Evolutionary conservation across 2,797 vertebrate species (phyloP).

Genomic region (Myotis myotis): DNA sequence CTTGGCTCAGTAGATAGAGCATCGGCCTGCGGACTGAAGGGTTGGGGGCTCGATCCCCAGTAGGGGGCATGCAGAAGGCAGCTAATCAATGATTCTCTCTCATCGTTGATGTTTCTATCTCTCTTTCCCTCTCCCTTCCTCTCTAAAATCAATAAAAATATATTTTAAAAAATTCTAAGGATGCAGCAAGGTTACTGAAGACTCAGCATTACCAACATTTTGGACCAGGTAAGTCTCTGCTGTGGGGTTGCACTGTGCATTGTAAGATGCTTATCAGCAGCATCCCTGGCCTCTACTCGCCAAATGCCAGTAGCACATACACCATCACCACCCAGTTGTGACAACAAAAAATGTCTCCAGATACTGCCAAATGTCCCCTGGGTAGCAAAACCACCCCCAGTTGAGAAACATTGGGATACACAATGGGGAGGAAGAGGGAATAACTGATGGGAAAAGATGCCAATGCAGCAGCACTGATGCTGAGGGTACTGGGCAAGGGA

Average conservation of each 20-base stretch:
- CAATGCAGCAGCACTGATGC: background rate
- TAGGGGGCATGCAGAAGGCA: no score
- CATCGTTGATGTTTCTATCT: no score
- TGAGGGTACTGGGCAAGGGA: background rate
- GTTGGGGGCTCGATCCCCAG: no score
- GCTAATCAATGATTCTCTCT: no score
- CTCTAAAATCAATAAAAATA: no score
- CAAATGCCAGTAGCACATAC: background rate
- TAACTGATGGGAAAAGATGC: background rate
- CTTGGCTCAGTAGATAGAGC: no score
- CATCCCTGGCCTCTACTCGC: background rate
- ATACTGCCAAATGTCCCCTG: background rate
- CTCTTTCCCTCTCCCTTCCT: no score
- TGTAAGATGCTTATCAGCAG: background rate
- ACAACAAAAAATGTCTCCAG: background rate
- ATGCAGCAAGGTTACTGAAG: slow-evolving; percentile 22
- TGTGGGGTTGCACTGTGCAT: background rate
- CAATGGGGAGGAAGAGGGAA: background rate
- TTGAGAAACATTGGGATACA: background rate
- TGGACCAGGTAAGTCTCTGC: background rate
- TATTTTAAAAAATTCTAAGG: background rate
- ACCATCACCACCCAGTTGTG: background rate
- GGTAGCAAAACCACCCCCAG: background rate
- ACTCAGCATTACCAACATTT: background rate
- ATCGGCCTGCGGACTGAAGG: no score